These are phyloP conservation scores for Lasius platythorax DNA, from an alignment of 2,888 invertebrate genomes.

Conservation along the genomic window DNA sequence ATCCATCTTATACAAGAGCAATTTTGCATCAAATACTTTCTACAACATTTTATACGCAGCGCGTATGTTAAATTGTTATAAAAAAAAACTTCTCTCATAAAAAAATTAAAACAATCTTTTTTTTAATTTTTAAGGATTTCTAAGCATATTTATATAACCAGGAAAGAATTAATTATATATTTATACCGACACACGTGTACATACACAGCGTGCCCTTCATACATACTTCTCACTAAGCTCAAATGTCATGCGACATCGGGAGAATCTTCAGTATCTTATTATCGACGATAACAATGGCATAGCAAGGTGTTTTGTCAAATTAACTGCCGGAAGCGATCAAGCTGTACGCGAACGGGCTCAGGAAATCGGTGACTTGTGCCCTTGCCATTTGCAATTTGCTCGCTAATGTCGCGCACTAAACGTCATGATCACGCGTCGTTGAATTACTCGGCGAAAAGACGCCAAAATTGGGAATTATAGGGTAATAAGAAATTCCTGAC, in stretches of 20 bases:
- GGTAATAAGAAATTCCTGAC: not conserved
- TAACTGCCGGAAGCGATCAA: conserved; percentile 60
- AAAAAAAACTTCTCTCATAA: not conserved
- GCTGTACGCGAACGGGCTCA: conserved; percentile 24
- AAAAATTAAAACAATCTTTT: not conserved
- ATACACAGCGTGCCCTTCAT: not conserved
- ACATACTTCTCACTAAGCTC: not conserved
- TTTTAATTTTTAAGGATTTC: conserved; percentile 12
- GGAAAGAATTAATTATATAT: not conserved
- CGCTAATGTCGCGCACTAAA: conserved; percentile 24
- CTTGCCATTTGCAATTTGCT: conserved; percentile 23
- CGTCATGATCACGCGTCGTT: not conserved
- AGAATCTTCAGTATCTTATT: conserved; percentile 55
- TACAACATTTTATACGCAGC: not conserved
- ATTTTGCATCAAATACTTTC: not conserved
- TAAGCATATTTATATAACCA: not conserved
- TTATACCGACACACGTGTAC: not conserved
- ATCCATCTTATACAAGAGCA: conserved; percentile 1
- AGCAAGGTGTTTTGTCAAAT: conserved; percentile 47
- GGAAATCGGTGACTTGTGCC: conserved; percentile 42
- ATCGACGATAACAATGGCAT: conserved; percentile 60
- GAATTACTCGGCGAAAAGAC: not conserved
- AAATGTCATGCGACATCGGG: conserved; percentile 22
- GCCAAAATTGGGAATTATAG: conserved; percentile 7
- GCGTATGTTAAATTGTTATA: not conserved